phyloP scores from a whole-genome alignment of 2,797 vertebrate genomes.

The Selene dorsalis region DNA sequence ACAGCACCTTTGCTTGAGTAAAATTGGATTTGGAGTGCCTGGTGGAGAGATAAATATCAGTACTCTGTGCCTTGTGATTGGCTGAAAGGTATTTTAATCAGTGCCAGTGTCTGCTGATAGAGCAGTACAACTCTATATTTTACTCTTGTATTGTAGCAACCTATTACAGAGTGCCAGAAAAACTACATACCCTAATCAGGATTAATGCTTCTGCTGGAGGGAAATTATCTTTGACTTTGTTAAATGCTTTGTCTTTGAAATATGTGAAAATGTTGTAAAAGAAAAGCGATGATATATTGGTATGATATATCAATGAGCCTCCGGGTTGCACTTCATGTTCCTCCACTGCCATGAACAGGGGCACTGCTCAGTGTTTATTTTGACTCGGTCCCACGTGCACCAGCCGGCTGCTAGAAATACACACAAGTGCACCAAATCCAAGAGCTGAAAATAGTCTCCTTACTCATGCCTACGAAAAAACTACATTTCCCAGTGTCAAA shows the following conservation, averaged over 20 bases:
- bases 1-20: background rate
- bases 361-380: background rate
- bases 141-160: background rate
- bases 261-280: background rate
- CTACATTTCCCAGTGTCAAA: background rate
- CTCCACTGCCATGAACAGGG: background rate
- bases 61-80: background rate
- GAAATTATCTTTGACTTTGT: background rate
- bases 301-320: background rate
- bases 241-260: background rate
- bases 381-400: background rate
- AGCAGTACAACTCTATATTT: background rate
- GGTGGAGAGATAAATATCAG: background rate
- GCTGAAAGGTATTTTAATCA: background rate
- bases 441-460: background rate
- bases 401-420: conserved; percentile 4
- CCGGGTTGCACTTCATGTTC: background rate
- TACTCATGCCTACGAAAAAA: background rate
- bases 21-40: background rate
- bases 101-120: background rate
- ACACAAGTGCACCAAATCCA: conserved; percentile 4
- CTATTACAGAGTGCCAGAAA: background rate
- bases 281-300: background rate
- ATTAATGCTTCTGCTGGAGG: background rate
- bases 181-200: background rate